Conservation (phyloP, 2,888 invertebrate genomes). For the Harpalus rufipes region DNA sequence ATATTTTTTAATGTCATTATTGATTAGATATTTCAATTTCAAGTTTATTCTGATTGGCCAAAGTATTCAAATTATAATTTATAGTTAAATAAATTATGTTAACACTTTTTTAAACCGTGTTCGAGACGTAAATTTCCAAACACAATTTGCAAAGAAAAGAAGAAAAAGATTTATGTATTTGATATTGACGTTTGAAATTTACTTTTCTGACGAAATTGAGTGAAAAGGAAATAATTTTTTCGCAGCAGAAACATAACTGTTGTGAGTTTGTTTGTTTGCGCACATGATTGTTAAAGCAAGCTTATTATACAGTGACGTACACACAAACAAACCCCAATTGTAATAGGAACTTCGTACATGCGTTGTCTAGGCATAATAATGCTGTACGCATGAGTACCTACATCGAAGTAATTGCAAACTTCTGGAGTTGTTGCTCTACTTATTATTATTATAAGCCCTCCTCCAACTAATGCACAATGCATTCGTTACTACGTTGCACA, state of each 20-base stretch:
- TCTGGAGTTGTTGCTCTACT: constrained; percentile 22
- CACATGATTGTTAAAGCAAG: constrained; percentile 34
- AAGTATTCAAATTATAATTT: no score
- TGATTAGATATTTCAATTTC: no score
- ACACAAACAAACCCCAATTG: constrained; percentile 7
- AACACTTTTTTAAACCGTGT: background rate
- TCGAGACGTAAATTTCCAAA: background rate
- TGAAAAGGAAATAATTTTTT: constrained; percentile 35
- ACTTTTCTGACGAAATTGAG: constrained; percentile 45
- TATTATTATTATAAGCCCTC: constrained; percentile 22
- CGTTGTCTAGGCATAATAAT: constrained; percentile 39
- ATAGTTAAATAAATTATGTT: no score
- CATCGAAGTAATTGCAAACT: constrained; percentile 48
- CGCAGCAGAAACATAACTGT: constrained; percentile 1
- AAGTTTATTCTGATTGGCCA: no score
- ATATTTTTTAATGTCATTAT: no score
- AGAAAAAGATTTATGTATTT: constrained; percentile 38
- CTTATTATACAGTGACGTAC: constrained; percentile 10
- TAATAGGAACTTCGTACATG: constrained; percentile 18
- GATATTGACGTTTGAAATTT: constrained; percentile 37
- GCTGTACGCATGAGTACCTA: constrained; percentile 40
- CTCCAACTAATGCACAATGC: constrained; percentile 12
- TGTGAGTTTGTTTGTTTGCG: constrained; percentile 27
- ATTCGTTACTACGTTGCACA: background rate
- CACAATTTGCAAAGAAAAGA: background rate